Evolutionary conservation across 1,140 invertebrate species (phyloP).

Genomic region (Drosophila orosa): DNA sequence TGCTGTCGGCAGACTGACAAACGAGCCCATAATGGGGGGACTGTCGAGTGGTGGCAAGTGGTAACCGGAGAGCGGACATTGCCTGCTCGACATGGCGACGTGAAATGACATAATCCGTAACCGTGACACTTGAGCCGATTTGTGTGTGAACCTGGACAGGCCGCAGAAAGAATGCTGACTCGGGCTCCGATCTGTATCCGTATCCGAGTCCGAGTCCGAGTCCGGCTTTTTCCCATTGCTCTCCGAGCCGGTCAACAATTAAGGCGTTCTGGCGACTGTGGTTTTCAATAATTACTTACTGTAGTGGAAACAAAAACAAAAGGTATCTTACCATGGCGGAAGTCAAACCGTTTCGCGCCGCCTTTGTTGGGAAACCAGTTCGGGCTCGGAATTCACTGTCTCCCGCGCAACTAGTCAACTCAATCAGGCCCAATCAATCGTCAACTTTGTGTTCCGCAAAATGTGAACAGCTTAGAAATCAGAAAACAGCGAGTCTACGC

Average conservation of each 20-base stretch:
- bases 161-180: constrained; percentile 43
- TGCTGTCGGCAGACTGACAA: constrained; percentile 37
- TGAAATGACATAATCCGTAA: constrained; percentile 68
- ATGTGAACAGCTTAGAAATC: constrained; percentile 57
- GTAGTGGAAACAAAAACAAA: constrained; percentile 38
- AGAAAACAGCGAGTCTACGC: constrained; percentile 50
- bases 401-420: constrained; percentile 63
- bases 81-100: constrained; percentile 34
- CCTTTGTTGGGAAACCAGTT: constrained; percentile 71
- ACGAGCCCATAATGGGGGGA: not conserved
- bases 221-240: constrained; percentile 21
- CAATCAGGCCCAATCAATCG: constrained; percentile 77
- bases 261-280: constrained; percentile 41
- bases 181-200: not conserved
- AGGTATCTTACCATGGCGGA: constrained; percentile 64
- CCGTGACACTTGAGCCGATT: constrained; percentile 73
- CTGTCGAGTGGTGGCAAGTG: constrained; percentile 1
- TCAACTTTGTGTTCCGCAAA: constrained; percentile 76
- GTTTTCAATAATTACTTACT: constrained; percentile 44
- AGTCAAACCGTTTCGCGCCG: constrained; percentile 35
- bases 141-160: constrained; percentile 50
- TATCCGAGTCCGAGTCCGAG: constrained; percentile 5
- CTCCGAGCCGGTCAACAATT: constrained; percentile 21
- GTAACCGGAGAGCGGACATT: constrained; percentile 29
- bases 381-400: constrained; percentile 51